Conservation (phyloP, 2,888 invertebrate species). For the Gandaritis pyraliata region DNA sequence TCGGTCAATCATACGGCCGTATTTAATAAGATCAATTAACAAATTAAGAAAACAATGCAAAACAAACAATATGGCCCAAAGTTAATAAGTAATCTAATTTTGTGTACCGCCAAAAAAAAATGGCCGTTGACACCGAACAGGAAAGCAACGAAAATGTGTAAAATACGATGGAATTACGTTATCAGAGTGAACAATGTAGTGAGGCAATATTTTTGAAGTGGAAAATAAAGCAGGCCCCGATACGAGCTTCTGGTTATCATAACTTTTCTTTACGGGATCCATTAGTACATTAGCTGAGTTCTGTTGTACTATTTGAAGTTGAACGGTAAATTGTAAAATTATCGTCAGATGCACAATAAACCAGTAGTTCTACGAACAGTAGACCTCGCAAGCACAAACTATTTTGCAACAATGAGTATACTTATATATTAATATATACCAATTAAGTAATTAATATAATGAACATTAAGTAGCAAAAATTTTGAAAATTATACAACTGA, state of each 20-base stretch:
- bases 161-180: constrained; percentile 18
- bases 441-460: too few relatives aligned
- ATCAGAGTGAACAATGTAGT: constrained; percentile 58
- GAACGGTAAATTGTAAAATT: constrained; percentile 14
- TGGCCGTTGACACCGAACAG: too few relatives aligned
- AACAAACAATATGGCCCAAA: too few relatives aligned
- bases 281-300: constrained; percentile 60
- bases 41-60: too few relatives aligned
- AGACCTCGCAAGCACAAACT: too few relatives aligned
- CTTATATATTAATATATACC: too few relatives aligned
- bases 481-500: too few relatives aligned
- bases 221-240: constrained; percentile 68
- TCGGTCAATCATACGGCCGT: too few relatives aligned
- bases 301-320: constrained; percentile 20
- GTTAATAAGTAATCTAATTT: not conserved
- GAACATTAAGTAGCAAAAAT: too few relatives aligned
- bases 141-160: not conserved
- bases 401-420: too few relatives aligned
- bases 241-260: constrained; percentile 62
- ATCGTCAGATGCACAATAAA: not conserved
- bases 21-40: too few relatives aligned
- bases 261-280: constrained; percentile 54
- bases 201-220: constrained; percentile 58
- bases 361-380: too few relatives aligned
- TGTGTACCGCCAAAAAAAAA: constrained; percentile 1